These are phyloP conservation scores for Clusia tigrina DNA, from an alignment of 2,888 invertebrate species.

Conservation along the genomic window DNA sequence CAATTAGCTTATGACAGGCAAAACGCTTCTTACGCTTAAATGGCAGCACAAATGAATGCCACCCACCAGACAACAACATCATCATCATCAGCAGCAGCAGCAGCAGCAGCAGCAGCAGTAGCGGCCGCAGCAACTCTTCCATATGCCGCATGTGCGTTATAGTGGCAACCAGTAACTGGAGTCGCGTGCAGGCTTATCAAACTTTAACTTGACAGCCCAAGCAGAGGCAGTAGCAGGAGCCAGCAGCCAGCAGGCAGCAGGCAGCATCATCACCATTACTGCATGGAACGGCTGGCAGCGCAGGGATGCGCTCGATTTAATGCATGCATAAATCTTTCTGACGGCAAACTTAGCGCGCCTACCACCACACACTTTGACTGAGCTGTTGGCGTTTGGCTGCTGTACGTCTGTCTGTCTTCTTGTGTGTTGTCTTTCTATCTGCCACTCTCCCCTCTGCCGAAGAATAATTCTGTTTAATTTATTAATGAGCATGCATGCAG, in stretches of 20 bases:
- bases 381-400: slow-evolving; percentile 21
- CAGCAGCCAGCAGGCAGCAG: not conserved
- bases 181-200: slow-evolving; percentile 44
- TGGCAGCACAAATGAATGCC: slow-evolving; percentile 39
- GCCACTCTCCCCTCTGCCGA: slow-evolving; percentile 20
- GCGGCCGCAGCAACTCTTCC: not conserved
- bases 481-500: slow-evolving; percentile 48
- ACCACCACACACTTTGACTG: not conserved
- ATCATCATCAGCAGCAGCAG: no score
- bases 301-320: slow-evolving; percentile 40
- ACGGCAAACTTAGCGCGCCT: slow-evolving; percentile 37
- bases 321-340: slow-evolving; percentile 44
- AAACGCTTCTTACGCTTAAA: slow-evolving; percentile 25
- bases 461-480: slow-evolving; percentile 49
- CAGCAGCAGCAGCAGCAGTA: slow-evolving; percentile 17
- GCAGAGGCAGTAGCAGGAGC: slow-evolving; percentile 28
- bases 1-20: slow-evolving; percentile 49
- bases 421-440: slow-evolving; percentile 3
- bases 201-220: slow-evolving; percentile 42
- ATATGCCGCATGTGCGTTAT: not conserved
- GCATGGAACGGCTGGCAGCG: not conserved
- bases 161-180: not conserved
- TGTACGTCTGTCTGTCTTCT: not conserved
- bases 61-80: no score
- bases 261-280: not conserved